These are phyloP conservation scores for Gavialis gangeticus DNA, from an alignment of 2,113 vertebrate genomes.

Conservation along the genomic window DNA sequence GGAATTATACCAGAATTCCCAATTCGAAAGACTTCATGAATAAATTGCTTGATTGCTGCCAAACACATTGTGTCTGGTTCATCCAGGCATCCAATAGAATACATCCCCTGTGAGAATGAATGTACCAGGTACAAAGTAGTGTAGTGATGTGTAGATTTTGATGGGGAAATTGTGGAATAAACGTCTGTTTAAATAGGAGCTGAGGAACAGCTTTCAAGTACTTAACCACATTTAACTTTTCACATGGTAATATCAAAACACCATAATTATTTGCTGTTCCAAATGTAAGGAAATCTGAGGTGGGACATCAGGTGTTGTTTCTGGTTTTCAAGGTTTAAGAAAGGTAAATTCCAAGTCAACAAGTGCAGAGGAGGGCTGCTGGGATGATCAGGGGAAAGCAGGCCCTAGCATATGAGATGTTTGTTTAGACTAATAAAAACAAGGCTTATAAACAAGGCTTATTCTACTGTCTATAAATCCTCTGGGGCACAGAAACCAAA, in stretches of 20 bases:
- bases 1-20: conserved; percentile 58
- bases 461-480: no score
- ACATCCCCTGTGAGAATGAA: neutral
- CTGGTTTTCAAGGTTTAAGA: no score
- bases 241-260: neutral
- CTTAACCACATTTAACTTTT: neutral
- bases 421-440: no score
- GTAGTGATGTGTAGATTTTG: neutral
- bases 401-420: no score
- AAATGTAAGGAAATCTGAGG: no score
- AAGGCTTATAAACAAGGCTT: no score
- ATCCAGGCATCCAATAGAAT: neutral
- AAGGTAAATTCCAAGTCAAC: no score
- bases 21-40: conserved; percentile 50
- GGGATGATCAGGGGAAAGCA: no score
- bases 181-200: neutral
- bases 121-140: neutral
- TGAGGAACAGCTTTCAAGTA: neutral
- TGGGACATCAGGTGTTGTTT: no score
- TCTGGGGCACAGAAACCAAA: no score
- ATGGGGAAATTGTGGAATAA: neutral
- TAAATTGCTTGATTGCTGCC: conserved; percentile 18
- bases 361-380: no score
- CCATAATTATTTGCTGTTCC: neutral
- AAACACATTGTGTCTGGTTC: neutral